A percentile compares a stretch with the other conserved stretches of the same genome.
phyloP scores from a whole-genome alignment of 2,797 vertebrate genomes.

The Myotis findleyi region DNA sequence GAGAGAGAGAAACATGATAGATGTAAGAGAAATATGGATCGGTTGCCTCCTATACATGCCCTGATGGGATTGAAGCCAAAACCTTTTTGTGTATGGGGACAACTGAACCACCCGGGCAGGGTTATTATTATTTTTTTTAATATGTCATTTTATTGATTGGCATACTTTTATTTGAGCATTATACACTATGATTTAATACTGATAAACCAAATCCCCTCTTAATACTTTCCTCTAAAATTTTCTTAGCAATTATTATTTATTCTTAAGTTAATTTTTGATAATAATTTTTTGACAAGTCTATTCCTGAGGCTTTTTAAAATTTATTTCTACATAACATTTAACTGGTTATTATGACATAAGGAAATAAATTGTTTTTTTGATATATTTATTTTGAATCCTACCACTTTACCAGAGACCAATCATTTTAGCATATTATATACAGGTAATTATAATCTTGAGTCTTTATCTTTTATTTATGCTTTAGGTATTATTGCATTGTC shows the following conservation, averaged over 20 bases:
- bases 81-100: not conserved
- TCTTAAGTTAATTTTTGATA: slow-evolving; percentile 6
- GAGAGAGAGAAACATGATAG: too few species aligned
- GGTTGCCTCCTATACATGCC: not conserved
- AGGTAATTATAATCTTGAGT: not conserved
- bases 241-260: slow-evolving; percentile 4
- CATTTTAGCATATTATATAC: not conserved
- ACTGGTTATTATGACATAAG: slow-evolving; percentile 1
- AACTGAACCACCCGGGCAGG: not conserved
- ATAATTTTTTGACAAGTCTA: slow-evolving; percentile 16
- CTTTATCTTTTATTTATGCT: not conserved
- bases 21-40: not conserved
- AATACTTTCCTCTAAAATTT: not conserved
- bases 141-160: not conserved
- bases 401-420: not conserved
- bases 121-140: not conserved
- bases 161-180: not conserved
- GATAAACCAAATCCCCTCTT: not conserved
- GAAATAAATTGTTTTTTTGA: not conserved
- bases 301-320: not conserved
- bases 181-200: not conserved
- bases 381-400: slow-evolving; percentile 14
- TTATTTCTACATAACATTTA: slow-evolving; percentile 12
- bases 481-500: not conserved
- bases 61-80: not conserved